These are phyloP conservation scores for Brachymystax lenok DNA, from an alignment of 2,797 vertebrate genomes.

Conservation along the genomic window DNA sequence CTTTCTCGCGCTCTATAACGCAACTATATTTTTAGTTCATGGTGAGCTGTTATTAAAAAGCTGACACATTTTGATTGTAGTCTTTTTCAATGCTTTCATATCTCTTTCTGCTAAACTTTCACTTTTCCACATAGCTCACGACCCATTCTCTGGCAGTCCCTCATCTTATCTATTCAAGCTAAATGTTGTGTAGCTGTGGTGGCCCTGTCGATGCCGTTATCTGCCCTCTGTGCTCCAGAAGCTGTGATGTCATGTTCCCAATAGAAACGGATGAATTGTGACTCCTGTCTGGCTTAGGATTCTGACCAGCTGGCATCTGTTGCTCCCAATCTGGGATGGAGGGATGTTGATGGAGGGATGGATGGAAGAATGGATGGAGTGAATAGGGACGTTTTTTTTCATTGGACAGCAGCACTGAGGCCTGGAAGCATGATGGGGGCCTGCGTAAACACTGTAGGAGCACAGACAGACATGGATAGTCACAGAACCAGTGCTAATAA, in stretches of 20 bases:
- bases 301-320: conserved; percentile 60
- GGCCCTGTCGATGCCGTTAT: conserved; percentile 8
- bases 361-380: conserved; percentile 29
- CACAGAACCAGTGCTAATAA: neutral
- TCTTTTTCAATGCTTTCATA: neutral
- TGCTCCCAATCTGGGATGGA: conserved; percentile 32
- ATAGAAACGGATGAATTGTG: conserved; percentile 36
- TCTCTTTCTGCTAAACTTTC: neutral
- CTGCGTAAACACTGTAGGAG: neutral
- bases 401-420: conserved; percentile 30
- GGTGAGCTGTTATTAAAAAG: no score
- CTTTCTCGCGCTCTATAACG: no score
- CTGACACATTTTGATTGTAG: no score
- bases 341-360: conserved; percentile 30
- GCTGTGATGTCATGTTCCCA: conserved; percentile 24
- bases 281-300: conserved; percentile 51
- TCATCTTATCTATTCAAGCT: neutral
- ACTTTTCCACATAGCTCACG: neutral
- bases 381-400: conserved; percentile 15
- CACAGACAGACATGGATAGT: neutral
- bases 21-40: no score
- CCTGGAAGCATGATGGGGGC: conserved; percentile 33
- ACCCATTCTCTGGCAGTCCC: conserved; percentile 24
- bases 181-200: neutral
- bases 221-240: conserved; percentile 15